Percentiles rank a stretch among this genome's conserved stretches.
phyloP scores from a whole-genome alignment of 2,113 vertebrate species.

The Halcyon malimbica region DNA sequence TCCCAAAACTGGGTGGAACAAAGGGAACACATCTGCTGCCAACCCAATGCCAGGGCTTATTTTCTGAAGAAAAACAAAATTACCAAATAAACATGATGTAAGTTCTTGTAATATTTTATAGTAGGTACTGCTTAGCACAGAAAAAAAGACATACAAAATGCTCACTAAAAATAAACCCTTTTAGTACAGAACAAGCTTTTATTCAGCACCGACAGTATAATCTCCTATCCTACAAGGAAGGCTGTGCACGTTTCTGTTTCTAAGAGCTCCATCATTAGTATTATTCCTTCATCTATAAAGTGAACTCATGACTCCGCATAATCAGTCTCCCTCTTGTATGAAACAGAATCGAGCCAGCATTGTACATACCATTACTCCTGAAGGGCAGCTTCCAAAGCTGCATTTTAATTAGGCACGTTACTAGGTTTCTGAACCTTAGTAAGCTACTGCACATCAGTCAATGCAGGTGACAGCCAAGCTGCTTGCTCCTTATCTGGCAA shows the following conservation, averaged over 20 bases:
- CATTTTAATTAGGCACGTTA: neutral
- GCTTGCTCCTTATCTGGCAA: neutral
- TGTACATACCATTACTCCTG: neutral
- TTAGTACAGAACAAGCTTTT: constrained; percentile 71
- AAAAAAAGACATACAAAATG: neutral
- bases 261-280: constrained; percentile 74
- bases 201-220: constrained; percentile 65
- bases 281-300: constrained; percentile 15
- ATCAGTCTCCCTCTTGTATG: constrained; percentile 62
- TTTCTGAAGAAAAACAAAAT: neutral
- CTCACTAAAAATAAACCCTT: constrained; percentile 74
- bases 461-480: neutral
- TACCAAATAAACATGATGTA: neutral
- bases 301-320: constrained; percentile 83
- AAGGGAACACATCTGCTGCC: neutral
- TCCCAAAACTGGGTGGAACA: neutral
- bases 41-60: neutral
- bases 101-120: neutral
- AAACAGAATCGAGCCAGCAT: neutral
- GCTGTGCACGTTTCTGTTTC: constrained; percentile 77
- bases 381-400: constrained; percentile 10
- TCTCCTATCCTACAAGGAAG: constrained; percentile 74
- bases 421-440: neutral
- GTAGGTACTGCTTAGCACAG: neutral
- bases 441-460: neutral